Base-by-base conservation (phyloP, 2,888 invertebrate genomes). In the Cynaeus angustus region DNA sequence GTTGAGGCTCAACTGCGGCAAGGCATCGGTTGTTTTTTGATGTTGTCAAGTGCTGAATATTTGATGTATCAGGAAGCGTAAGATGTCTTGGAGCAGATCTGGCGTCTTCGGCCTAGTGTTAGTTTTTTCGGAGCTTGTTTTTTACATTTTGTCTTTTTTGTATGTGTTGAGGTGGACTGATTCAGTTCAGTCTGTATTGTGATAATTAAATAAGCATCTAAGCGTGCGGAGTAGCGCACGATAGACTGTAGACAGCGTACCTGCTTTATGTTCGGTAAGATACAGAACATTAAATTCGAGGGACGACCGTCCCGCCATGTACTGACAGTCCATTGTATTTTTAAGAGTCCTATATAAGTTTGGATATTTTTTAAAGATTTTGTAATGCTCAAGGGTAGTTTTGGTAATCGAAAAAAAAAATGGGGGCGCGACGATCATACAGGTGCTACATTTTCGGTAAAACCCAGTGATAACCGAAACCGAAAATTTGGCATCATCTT, bases 321-420 rank as follows among this genome's bases (percentile, higher is more conserved):
- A 83, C 82, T 83, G 82, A 83, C 82, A 82, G 82, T 83, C 82
- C 83, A 83, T 83, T 78, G 78, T 81, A 80, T 79, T 80, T 75
- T 81, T 52, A 82, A 81, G 80, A 83, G 80, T 83, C 81, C 81
- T 81, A 82, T 77, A 78, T 81, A 81, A 79, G 81, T 84, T 83
- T 81, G 82, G 81, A 83, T 83, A 83, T 83, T 84, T 84, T 83
- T 83, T 83, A 81, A 83, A 78, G 78, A 79, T 81, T 80, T 83
- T 82, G 80, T 83, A 83, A 83, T 83, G 84, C 84, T 84, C 84
- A 84, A 84, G 78, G 79, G 79, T 78, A 78, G 77, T 77, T 72
- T 61, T 74, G 75, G 67, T 71, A 74, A 45, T 67, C 68, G 70
- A 67, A 72, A 66, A 73, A 77, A 78, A 78, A 78, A 78, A 76